phyloP scores from a whole-genome alignment of 2,888 invertebrate species.

The Uropetala carovei region DNA sequence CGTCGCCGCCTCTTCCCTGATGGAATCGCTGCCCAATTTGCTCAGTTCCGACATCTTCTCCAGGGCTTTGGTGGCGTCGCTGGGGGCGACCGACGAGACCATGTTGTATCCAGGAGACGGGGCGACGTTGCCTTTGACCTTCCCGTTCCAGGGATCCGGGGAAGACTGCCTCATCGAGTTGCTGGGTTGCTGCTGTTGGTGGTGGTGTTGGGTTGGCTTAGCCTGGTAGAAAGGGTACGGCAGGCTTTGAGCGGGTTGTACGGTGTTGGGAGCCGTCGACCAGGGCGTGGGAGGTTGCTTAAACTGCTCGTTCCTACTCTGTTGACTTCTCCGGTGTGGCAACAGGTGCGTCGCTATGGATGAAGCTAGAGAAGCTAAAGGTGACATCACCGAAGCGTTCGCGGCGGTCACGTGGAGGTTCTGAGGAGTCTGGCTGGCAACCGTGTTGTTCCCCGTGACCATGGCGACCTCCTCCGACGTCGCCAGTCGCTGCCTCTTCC shows the following conservation, averaged over 20 bases:
- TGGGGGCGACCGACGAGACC: constrained; percentile 77
- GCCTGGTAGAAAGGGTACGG: background rate
- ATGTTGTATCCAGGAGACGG: constrained; percentile 71
- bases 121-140: constrained; percentile 82
- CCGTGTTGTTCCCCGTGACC: constrained; percentile 74
- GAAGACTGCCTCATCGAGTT: background rate
- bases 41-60: constrained; percentile 95
- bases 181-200: constrained; percentile 80
- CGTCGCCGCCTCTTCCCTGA: constrained; percentile 74
- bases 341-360: constrained; percentile 2
- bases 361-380: background rate
- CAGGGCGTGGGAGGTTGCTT: constrained; percentile 23
- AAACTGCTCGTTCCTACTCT: background rate
- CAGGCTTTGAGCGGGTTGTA: background rate
- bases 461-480: background rate
- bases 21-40: constrained; percentile 84
- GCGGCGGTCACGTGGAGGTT: constrained; percentile 78
- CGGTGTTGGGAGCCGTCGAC: background rate
- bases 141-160: constrained; percentile 83
- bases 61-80: constrained; percentile 90
- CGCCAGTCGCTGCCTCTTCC: constrained; percentile 78
- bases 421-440: constrained; percentile 70
- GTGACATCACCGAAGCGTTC: background rate
- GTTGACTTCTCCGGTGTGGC: background rate
- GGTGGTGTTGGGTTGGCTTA: constrained; percentile 74